Percentiles rank a stretch among this genome's conserved stretches.
Conservation (phyloP, 2,797 vertebrate genomes). For the Dipus sagitta region DNA sequence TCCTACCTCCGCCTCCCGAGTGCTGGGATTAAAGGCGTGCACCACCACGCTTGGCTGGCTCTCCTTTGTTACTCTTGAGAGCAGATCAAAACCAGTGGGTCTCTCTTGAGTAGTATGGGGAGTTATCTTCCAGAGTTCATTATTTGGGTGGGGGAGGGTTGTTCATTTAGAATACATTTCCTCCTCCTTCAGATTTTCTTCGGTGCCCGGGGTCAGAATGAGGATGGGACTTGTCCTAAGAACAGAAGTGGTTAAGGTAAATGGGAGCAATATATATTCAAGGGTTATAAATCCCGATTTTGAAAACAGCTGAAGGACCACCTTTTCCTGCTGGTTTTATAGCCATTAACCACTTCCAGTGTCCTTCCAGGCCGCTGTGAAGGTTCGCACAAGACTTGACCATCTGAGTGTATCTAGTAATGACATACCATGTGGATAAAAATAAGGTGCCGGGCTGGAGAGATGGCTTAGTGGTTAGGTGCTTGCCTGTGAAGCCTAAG, state of each 20-base stretch:
- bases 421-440: background rate
- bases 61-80: background rate
- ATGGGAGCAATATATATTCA: conserved; percentile 25
- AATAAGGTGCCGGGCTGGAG: background rate
- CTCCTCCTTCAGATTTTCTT: background rate
- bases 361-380: background rate
- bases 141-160: background rate
- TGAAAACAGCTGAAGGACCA: background rate
- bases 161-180: background rate
- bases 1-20: too few species aligned
- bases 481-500: too few species aligned
- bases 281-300: conserved; percentile 12
- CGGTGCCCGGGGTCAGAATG: background rate
- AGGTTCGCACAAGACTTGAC: conserved; percentile 5
- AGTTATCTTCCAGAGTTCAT: conserved; percentile 30
- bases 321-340: background rate
- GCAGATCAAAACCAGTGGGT: background rate
- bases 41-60: too few species aligned
- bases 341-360: background rate
- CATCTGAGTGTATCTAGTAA: background rate
- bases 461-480: too few species aligned
- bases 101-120: background rate
- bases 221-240: background rate
- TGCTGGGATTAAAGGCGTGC: too few species aligned
- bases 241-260: background rate